Base-by-base conservation (phyloP, 53 echinoderm and acorn worm species). In the Hippasteria phrygiana region DNA sequence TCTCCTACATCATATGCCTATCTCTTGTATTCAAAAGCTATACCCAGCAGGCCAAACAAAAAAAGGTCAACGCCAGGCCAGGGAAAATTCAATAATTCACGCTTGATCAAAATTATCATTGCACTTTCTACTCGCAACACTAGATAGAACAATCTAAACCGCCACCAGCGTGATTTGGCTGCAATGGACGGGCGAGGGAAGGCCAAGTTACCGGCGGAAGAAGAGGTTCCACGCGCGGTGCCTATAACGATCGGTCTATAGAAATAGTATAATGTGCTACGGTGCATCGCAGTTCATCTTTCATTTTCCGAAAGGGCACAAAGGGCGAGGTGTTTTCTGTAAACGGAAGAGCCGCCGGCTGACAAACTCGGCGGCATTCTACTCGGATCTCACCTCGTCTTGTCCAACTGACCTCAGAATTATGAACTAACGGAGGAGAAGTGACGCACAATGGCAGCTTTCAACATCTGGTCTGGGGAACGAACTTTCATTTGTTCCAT, bases 51-150 rank as follows among this genome's bases (percentile, higher is more conserved):
- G 69, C 34, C 37, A 13, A 17, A 35, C 59, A 67, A 67, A 67
- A 67, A 67, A 33, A 3, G 36, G 69, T 67, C 36, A 7, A 12
- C 18, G 11, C 59, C 4, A 24, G 36, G 34, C 69, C 69, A 67
- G 34, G 69, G 36, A 67, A n/a, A 67, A 34, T 67, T 67, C 69
- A 67, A 67, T 67, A 33, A 67, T 35, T 67, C 37, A 35, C 34
- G 37, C 22, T 17, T 67, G 17, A 35, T 35, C 37, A 35, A 67
- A 67, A 67, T 67, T 67, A 67, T 8, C 36, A 67, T 67, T 35
- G 69, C 69, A 36, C 69, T 67, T 67, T 35, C 69, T 35, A 31
- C 12, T 3, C 11, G 35, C 73, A 73, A 22, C 41, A 42, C n/a
- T n/a, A n/a, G n/a, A n/a, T n/a, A 37, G 71, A 73, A 41, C 40